These are phyloP conservation scores for Porites cylindrica DNA, from an alignment of 92 coral and sea anemone genomes.

Conservation along the genomic window DNA sequence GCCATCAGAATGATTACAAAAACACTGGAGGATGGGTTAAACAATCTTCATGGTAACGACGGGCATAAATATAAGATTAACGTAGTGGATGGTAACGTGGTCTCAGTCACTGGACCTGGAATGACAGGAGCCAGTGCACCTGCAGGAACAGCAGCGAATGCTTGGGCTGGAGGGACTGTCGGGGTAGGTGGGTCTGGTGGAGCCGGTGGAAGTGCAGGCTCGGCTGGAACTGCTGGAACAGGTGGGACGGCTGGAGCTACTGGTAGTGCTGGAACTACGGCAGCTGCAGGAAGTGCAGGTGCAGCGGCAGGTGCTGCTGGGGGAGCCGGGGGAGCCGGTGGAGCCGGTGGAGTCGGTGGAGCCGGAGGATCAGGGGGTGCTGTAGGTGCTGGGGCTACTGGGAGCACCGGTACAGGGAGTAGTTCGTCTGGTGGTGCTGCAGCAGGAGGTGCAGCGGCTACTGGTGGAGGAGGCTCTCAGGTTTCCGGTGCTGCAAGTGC, in stretches of 20 bases:
- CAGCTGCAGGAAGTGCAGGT: constrained; percentile 12
- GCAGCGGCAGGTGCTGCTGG: neutral
- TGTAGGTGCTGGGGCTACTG: neutral
- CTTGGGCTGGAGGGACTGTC: neutral
- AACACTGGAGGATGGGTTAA: constrained; percentile 55
- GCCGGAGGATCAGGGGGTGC: neutral
- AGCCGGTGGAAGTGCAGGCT: neutral
- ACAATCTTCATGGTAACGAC: constrained; percentile 21
- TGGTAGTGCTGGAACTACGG: constrained; percentile 14
- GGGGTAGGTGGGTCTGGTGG: constrained; percentile 4
- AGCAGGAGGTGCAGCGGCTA: constrained; percentile 25
- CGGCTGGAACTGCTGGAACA: neutral
- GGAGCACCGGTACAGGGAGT: neutral
- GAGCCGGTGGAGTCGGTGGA: constrained; percentile 4
- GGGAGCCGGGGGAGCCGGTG: neutral
- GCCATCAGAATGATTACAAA: constrained; percentile 41
- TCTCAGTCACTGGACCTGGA: constrained; percentile 48
- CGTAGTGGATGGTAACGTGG: constrained; percentile 23
- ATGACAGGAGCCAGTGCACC: constrained; percentile 5
- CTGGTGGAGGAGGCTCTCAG: constrained; percentile 17
- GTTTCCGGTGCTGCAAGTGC: constrained; percentile 12
- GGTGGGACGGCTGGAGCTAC: neutral
- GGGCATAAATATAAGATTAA: constrained; percentile 17
- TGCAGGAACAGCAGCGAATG: neutral
- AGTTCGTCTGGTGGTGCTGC: constrained; percentile 2